These are phyloP conservation scores for Drosophila rhopaloa DNA, from an alignment of 1,140 invertebrate species.

Conservation along the genomic window DNA sequence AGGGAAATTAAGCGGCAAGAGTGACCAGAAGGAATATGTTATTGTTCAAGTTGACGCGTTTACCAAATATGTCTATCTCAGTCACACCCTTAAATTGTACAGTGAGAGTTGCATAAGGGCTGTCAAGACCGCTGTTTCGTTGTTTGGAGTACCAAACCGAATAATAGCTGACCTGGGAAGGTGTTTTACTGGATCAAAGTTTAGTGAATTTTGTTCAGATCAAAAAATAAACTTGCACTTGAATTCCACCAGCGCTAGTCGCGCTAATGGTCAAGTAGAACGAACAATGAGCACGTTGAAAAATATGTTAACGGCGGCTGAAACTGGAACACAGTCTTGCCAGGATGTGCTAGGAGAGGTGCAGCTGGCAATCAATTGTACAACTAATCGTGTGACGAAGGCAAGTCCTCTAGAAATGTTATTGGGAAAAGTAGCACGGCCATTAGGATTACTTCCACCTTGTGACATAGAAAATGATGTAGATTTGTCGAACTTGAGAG, in stretches of 20 bases:
- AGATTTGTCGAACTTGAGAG: no score
- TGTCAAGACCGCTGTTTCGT: no score
- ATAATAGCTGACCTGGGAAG: slow-evolving; percentile 6
- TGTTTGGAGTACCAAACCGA: slow-evolving; percentile 1
- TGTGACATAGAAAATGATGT: neutral
- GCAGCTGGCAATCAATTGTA: neutral
- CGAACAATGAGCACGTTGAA: slow-evolving; percentile 6
- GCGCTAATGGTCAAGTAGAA: slow-evolving; percentile 7
- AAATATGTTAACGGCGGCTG: slow-evolving; percentile 6
- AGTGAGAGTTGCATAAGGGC: no score
- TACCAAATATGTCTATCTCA: no score
- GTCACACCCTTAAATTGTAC: no score
- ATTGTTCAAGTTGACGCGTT: no score
- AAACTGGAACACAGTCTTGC: slow-evolving; percentile 7
- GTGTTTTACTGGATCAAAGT: slow-evolving; percentile 1
- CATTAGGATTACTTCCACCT: no score
- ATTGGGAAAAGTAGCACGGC: no score
- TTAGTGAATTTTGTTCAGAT: neutral
- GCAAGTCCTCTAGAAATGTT: no score
- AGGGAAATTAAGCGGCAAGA: no score
- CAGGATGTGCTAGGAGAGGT: neutral
- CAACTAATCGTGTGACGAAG: no score
- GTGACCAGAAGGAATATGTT: no score
- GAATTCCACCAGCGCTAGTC: slow-evolving; percentile 3
- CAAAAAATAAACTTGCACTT: slow-evolving; percentile 13